These are phyloP conservation scores for Melitaea athalia DNA, from an alignment of 2,888 invertebrate genomes.

Conservation along the genomic window DNA sequence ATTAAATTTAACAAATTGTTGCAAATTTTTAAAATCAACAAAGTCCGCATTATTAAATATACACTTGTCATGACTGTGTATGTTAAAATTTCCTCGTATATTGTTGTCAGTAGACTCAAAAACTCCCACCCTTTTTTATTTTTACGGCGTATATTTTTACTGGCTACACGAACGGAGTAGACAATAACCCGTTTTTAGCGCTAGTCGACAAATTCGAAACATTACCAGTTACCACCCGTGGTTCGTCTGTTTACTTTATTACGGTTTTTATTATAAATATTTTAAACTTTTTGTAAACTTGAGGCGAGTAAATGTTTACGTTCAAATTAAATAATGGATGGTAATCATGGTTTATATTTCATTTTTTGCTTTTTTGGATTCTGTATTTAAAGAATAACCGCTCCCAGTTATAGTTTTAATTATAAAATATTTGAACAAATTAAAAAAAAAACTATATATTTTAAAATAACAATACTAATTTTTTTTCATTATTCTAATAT, in stretches of 20 bases:
- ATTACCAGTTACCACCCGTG: conserved; percentile 32
- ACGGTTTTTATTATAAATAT: conserved; percentile 22
- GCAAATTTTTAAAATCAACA: conserved; percentile 1
- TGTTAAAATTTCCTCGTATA: no score
- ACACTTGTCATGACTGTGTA: background rate
- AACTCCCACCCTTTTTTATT: conserved; percentile 28
- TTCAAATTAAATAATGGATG: background rate
- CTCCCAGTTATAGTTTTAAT: no score
- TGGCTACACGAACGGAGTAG: conserved; percentile 15
- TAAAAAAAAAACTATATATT: no score
- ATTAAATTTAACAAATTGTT: background rate
- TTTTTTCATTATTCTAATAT: no score
- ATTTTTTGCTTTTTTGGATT: background rate
- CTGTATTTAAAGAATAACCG: no score
- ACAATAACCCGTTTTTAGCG: conserved; percentile 24
- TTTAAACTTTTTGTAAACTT: conserved; percentile 1
- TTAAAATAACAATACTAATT: no score
- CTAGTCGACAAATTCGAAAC: conserved; percentile 27
- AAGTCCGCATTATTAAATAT: background rate
- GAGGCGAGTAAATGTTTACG: conserved; percentile 6
- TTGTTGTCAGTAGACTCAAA: conserved; percentile 19
- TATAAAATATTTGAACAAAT: no score
- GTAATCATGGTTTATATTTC: background rate
- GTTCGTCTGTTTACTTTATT: conserved; percentile 28
- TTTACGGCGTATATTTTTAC: conserved; percentile 30